Evolutionary conservation across 2,113 vertebrate genomes (phyloP).

Genomic region (Chloropsis cyanopogon): DNA sequence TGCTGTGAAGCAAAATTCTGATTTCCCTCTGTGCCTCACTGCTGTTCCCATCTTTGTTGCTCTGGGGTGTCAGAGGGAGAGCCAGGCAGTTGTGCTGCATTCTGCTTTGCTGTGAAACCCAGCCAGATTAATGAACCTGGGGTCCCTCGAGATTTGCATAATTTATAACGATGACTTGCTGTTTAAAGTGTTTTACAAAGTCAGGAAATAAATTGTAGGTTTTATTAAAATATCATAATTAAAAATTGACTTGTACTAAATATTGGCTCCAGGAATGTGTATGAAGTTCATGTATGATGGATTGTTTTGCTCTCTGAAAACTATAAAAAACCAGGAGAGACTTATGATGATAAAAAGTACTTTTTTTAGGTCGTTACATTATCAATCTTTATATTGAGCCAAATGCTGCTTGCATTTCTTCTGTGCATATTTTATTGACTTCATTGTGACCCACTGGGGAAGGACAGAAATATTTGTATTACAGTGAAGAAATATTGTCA

Average conservation of each 20-base stretch:
- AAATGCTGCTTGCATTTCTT: conserved; percentile 10
- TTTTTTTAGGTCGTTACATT: conserved; percentile 11
- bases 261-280: not conserved
- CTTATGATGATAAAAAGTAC: conserved; percentile 37
- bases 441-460: not conserved
- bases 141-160: not conserved
- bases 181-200: conserved; percentile 17
- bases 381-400: conserved; percentile 53
- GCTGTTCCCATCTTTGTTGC: not conserved
- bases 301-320: conserved; percentile 29
- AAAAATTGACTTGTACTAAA: conserved; percentile 48
- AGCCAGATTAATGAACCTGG: conserved; percentile 29
- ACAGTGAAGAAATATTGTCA: not conserved
- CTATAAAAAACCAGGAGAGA: not conserved
- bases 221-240: conserved; percentile 53
- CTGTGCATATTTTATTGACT: conserved; percentile 41
- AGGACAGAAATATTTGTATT: conserved; percentile 18
- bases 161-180: not conserved
- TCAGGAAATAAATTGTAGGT: conserved; percentile 16
- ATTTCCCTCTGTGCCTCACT: not conserved
- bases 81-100: not conserved
- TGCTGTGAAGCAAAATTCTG: not conserved
- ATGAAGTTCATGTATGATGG: conserved; percentile 18
- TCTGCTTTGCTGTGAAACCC: not conserved
- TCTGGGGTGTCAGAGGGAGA: not conserved